phyloP scores from a whole-genome alignment of 37 sponge, comb jelly and placozoan genomes.

The Spongilla lacustris region DNA sequence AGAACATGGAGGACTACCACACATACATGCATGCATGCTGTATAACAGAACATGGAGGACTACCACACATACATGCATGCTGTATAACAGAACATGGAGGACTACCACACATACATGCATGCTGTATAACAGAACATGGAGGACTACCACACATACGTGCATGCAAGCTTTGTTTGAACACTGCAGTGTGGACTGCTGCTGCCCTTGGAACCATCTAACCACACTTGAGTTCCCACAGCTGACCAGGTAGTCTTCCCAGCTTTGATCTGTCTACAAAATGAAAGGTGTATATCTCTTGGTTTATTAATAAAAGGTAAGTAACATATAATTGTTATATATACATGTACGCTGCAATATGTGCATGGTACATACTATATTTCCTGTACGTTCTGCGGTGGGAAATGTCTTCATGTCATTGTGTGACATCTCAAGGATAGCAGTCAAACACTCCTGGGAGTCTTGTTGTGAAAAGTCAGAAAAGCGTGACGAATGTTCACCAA shows the following conservation, averaged over 20 bases:
- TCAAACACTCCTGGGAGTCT: neutral
- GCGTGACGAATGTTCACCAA: neutral
- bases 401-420: neutral
- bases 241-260: neutral
- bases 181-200: neutral
- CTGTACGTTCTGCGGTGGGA: neutral
- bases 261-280: neutral
- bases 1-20: too few species aligned
- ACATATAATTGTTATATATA: too few species aligned
- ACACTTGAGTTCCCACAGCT: neutral
- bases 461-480: neutral
- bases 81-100: too few species aligned
- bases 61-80: too few species aligned
- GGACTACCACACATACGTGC: neutral
- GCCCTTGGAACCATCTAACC: neutral
- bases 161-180: neutral
- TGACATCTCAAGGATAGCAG: neutral
- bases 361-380: too few species aligned
- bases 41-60: too few species aligned
- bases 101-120: too few species aligned
- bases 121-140: too few species aligned
- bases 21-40: too few species aligned
- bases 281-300: neutral
- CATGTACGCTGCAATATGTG: too few species aligned
- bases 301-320: too few species aligned